A percentile compares a stretch with the other conserved stretches of the same genome.
Evolutionary conservation across 2,888 invertebrate genomes (phyloP).

Genomic region (Phyllotreta striolata): DNA sequence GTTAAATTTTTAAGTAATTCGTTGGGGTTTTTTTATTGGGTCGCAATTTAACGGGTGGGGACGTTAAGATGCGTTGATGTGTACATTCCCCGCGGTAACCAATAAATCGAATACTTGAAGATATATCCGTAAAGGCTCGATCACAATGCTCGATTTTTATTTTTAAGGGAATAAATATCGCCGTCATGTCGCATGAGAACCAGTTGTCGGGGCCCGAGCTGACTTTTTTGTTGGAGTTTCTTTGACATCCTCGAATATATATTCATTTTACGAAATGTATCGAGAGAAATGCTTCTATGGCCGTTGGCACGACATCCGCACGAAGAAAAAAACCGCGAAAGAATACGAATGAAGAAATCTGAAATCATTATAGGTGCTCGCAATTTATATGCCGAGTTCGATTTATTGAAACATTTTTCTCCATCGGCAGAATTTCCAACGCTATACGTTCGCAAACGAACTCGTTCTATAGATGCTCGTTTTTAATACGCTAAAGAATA

Average conservation of each 20-base stretch:
- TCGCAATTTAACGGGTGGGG: neutral
- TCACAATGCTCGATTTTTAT: conserved; percentile 38
- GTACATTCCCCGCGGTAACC: conserved; percentile 17
- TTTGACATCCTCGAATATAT: conserved; percentile 47
- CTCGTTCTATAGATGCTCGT: no score
- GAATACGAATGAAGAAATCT: conserved; percentile 1
- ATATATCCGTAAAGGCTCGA: conserved; percentile 29
- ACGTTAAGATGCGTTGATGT: conserved; percentile 1
- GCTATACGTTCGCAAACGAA: neutral
- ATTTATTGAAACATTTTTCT: conserved; percentile 16
- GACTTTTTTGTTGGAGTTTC: conserved; percentile 44
- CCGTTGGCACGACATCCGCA: conserved; percentile 41
- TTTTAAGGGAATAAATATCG: conserved; percentile 38
- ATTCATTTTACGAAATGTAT: conserved; percentile 41
- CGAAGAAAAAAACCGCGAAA: conserved; percentile 33
- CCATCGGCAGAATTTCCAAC: conserved; percentile 2
- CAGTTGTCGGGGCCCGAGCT: conserved; percentile 41
- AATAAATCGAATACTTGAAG: conserved; percentile 28
- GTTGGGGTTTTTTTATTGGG: neutral
- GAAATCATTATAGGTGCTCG: conserved; percentile 17
- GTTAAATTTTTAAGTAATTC: no score
- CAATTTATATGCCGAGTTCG: conserved; percentile 12
- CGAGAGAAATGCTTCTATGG: conserved; percentile 42
- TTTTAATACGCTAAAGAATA: no score
- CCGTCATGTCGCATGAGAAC: conserved; percentile 39